Base-by-base conservation (phyloP, 2,113 vertebrate species). In the Clarias magur region DNA sequence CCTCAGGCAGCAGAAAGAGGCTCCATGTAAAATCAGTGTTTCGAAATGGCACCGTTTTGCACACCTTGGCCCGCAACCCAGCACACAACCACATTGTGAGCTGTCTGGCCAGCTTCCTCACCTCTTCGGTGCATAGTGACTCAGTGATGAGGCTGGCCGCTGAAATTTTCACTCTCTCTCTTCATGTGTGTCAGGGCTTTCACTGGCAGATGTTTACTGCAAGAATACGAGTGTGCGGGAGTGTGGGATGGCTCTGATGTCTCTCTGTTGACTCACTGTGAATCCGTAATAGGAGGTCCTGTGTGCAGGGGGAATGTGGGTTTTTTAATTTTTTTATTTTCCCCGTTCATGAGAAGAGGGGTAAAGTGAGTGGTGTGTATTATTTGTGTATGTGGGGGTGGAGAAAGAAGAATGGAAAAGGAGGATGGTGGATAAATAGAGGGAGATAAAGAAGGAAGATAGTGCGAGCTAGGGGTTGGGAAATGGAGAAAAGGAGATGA, bases 121-220 rank as follows among this genome's bases (percentile, higher is more conserved):
- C 72, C 59, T 30, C 48, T 70, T 34, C 1, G 19, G 38, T 59
- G 15, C 80, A 85, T 75, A 42, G 60, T 34, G 81, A 42, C 62
- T 83, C 27, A 73, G 57, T 48, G 72, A 76, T 68, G 56, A 83
- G 25, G 4, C 21, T 34, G 60, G 27, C 72, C 60, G 67, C 62
- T 53, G 72, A 84, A 70, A 34, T n/a, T 68, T 38, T 38, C 34
- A 3, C 78, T 23, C 12, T 81, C 67, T 78, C 57, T 68, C 81
- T 87, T 88, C 70, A 82, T 63, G 56, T 88, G 63, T 88, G 65
- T 19, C 70, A 42, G 63, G 59, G 78, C 80, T 83, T 86, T 90
- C 86, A 90, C 42, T 65, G 54, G 73, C 83, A 85, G 88, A 80
- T 87, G 83, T 87, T 87, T 83, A 81, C 83, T 76, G 80, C n/a